phyloP scores from a whole-genome alignment of 2,113 vertebrate species.

The Coturnix japonica region DNA sequence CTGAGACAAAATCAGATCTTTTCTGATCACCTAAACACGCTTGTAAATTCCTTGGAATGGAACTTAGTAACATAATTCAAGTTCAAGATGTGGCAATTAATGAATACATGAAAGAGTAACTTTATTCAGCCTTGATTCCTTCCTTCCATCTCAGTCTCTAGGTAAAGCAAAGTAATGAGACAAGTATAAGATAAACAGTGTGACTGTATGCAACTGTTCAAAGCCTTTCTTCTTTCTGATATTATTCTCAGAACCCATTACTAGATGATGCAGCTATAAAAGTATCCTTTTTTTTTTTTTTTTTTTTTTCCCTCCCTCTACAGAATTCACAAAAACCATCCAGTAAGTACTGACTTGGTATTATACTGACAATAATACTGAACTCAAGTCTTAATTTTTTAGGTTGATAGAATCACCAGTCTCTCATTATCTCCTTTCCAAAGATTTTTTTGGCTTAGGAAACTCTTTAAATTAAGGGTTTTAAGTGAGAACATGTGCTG shows the following conservation, averaged over 20 bases:
- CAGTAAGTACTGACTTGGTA: neutral
- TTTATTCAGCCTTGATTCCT: neutral
- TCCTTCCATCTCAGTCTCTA: neutral
- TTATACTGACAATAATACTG: neutral
- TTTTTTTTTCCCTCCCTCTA: neutral
- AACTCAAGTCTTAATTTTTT: neutral
- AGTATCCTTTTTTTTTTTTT: neutral
- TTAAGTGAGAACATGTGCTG: slow-evolving; percentile 32
- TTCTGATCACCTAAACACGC: neutral
- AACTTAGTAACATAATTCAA: neutral
- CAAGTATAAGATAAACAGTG: neutral
- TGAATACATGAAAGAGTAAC: neutral
- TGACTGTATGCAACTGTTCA: neutral
- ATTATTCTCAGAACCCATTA: neutral
- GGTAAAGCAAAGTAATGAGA: neutral
- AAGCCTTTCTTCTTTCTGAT: neutral
- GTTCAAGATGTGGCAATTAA: neutral
- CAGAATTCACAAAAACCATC: neutral
- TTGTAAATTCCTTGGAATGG: neutral
- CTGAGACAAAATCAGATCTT: neutral
- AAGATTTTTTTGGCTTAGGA: slow-evolving; percentile 5
- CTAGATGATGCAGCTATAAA: neutral
- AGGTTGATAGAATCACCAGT: neutral
- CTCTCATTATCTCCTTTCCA: neutral
- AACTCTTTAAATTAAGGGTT: slow-evolving; percentile 28